Evolutionary conservation across 2,888 invertebrate genomes (phyloP).

Genomic region (Lepetodrilus schrolli): DNA sequence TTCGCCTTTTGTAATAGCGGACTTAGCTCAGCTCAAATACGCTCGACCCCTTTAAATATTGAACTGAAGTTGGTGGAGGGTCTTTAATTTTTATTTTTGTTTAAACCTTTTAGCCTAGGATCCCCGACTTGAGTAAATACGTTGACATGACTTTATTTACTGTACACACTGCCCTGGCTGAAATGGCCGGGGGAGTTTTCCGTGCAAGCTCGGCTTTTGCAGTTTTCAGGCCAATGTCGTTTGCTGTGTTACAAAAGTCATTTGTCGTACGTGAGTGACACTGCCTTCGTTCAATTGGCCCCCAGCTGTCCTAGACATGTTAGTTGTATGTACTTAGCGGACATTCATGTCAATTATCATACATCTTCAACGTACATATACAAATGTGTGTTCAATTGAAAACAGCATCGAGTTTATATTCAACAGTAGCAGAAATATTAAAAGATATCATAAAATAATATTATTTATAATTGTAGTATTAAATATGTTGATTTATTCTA

Average conservation of each 20-base stretch:
- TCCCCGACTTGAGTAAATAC: conserved; percentile 33
- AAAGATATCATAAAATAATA: no score
- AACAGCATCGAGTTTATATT: no score
- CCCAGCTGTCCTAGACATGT: conserved; percentile 26
- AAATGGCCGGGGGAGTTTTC: conserved; percentile 31
- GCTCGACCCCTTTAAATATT: conserved; percentile 11
- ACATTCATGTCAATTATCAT: conserved; percentile 31
- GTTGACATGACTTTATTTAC: conserved; percentile 40
- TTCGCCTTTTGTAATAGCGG: background rate
- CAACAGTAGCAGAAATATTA: no score
- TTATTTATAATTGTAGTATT: no score
- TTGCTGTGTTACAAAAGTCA: conserved; percentile 36
- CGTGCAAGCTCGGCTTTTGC: conserved; percentile 34
- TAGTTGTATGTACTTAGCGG: conserved; percentile 32
- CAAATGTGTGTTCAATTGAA: no score
- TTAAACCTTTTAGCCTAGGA: conserved; percentile 16
- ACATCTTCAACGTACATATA: background rate
- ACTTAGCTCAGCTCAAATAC: background rate
- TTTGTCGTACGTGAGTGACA: conserved; percentile 36
- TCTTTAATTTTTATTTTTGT: conserved; percentile 29
- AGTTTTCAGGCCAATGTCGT: conserved; percentile 39
- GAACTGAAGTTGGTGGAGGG: background rate
- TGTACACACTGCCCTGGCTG: conserved; percentile 35
- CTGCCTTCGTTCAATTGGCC: conserved; percentile 30
- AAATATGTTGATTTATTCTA: no score